These are phyloP conservation scores for Dinocampus coccinellae DNA, from an alignment of 2,888 invertebrate species.

Conservation along the genomic window DNA sequence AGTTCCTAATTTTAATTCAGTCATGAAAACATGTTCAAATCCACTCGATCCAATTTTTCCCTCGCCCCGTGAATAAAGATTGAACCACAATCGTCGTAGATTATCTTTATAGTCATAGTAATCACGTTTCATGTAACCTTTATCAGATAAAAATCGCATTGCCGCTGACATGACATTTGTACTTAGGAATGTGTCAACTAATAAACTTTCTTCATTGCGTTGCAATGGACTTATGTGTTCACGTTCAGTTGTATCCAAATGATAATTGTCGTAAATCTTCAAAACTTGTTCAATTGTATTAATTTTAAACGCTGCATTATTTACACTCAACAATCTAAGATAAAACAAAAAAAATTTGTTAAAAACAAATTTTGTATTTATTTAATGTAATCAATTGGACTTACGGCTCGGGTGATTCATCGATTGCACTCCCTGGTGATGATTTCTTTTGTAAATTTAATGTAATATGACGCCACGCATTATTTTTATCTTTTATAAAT, in stretches of 20 bases:
- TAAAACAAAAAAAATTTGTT: too few relatives aligned
- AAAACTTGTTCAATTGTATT: slow-evolving; percentile 81
- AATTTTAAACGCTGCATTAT: slow-evolving; percentile 75
- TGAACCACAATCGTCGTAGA: slow-evolving; percentile 84
- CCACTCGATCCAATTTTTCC: slow-evolving; percentile 89
- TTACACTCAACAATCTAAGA: slow-evolving; percentile 78
- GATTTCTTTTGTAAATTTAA: slow-evolving; percentile 83
- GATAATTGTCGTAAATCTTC: slow-evolving; percentile 86
- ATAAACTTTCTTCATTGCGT: slow-evolving; percentile 62
- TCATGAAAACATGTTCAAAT: slow-evolving; percentile 93
- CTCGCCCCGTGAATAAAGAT: slow-evolving; percentile 82
- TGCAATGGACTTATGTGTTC: slow-evolving; percentile 80
- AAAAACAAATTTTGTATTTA: too few relatives aligned
- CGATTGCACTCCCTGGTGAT: slow-evolving; percentile 76
- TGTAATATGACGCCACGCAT: slow-evolving; percentile 78
- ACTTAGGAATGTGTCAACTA: slow-evolving; percentile 69
- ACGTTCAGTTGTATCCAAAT: slow-evolving; percentile 78
- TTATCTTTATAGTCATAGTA: slow-evolving; percentile 77
- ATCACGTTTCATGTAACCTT: slow-evolving; percentile 64
- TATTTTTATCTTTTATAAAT: slow-evolving; percentile 80
- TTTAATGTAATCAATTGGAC: too few relatives aligned
- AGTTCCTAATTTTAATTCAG: slow-evolving; percentile 82
- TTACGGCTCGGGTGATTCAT: slow-evolving; percentile 84
- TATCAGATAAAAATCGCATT: slow-evolving; percentile 70
- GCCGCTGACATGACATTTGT: slow-evolving; percentile 72